Evolutionary conservation across 2,113 vertebrate genomes (phyloP).

Genomic region (Rhabdornis inornatus): DNA sequence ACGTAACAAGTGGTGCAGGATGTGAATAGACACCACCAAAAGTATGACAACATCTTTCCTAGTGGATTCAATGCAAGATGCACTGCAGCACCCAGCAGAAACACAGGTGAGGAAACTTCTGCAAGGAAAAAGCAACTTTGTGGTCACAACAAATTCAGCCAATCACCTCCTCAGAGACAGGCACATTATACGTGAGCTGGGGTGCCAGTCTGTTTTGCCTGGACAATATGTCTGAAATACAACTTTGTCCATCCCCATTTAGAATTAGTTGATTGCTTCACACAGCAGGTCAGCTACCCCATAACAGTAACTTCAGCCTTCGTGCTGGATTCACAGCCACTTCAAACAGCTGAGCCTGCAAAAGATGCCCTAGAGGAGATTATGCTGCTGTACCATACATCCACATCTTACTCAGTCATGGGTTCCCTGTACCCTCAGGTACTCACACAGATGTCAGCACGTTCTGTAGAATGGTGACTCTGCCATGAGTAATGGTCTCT

Average conservation of each 20-base stretch:
- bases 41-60: background rate
- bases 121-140: accelerated
- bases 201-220: background rate
- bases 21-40: background rate
- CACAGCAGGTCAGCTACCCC: slow-evolving; percentile 2
- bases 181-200: accelerated
- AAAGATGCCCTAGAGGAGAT: slow-evolving; percentile 41
- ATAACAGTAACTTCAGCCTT: background rate
- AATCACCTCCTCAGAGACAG: background rate
- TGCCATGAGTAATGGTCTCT: slow-evolving; percentile 27
- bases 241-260: background rate
- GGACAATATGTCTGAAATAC: background rate
- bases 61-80: background rate
- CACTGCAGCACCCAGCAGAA: background rate
- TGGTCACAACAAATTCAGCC: background rate
- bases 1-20: background rate
- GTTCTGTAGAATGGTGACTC: slow-evolving; percentile 5
- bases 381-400: background rate
- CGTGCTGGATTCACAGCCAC: slow-evolving; percentile 37
- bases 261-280: background rate
- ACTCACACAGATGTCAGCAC: slow-evolving; percentile 22
- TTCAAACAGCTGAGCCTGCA: slow-evolving; percentile 51
- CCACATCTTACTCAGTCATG: slow-evolving; percentile 18
- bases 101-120: background rate
- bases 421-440: slow-evolving; percentile 51